Evolutionary conservation across 2,888 invertebrate species (phyloP).

Genomic region (Neuroscelio doddi): DNA sequence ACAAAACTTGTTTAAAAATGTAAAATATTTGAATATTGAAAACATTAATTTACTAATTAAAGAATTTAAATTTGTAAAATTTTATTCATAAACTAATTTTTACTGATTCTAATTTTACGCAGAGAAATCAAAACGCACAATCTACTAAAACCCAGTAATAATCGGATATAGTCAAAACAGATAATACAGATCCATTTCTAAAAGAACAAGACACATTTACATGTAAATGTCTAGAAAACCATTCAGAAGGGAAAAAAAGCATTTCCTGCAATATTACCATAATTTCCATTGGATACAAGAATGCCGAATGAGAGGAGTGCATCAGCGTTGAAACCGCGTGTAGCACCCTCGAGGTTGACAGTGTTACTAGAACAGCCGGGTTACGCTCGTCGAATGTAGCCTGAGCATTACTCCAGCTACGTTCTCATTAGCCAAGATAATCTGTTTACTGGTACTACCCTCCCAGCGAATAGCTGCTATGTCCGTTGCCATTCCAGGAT

Average conservation of each 20-base stretch:
- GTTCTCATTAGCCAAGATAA: constrained; percentile 63
- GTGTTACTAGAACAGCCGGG: constrained; percentile 15
- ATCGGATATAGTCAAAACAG: no score
- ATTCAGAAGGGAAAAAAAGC: constrained; percentile 6
- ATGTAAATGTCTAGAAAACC: no score
- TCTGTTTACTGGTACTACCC: constrained; percentile 55
- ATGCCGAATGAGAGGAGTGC: constrained; percentile 39
- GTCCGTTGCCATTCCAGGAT: constrained; percentile 43
- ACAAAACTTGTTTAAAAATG: no score
- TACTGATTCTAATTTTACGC: no score
- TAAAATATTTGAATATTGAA: no score
- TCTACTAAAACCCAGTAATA: no score
- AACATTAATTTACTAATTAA: no score
- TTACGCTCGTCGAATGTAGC: constrained; percentile 28
- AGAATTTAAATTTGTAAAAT: no score
- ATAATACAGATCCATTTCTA: no score
- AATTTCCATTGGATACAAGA: constrained; percentile 35
- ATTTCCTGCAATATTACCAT: constrained; percentile 20
- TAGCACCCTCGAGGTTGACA: constrained; percentile 36
- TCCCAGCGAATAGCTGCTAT: constrained; percentile 41
- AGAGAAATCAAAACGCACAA: no score
- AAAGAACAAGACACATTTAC: no score
- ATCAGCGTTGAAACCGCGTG: constrained; percentile 21
- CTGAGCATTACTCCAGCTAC: constrained; percentile 38
- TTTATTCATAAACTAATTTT: no score